Conservation (phyloP, 2,113 vertebrate genomes). For the Protobothrops mucrosquamatus region DNA sequence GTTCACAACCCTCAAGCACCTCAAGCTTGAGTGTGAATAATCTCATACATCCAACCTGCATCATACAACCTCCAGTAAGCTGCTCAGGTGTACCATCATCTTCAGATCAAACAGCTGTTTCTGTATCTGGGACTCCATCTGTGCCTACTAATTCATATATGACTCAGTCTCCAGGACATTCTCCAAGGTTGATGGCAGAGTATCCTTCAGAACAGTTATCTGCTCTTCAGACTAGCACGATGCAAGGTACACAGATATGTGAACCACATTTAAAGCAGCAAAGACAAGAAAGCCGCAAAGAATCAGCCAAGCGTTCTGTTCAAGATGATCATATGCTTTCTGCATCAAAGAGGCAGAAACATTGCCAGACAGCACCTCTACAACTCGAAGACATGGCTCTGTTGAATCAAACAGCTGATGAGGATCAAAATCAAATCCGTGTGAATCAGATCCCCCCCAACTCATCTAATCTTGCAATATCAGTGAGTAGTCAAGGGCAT, state of each 20-base stretch:
- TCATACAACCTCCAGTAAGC: slow-evolving; percentile 78
- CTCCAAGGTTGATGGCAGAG: slow-evolving; percentile 74
- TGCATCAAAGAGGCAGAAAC: slow-evolving; percentile 88
- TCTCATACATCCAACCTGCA: slow-evolving; percentile 80
- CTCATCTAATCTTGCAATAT: slow-evolving; percentile 73
- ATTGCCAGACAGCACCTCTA: slow-evolving; percentile 70
- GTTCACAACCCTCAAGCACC: slow-evolving; percentile 75
- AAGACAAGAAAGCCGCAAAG: slow-evolving; percentile 81
- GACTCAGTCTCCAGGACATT: slow-evolving; percentile 71
- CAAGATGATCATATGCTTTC: slow-evolving; percentile 87
- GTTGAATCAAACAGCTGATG: slow-evolving; percentile 65
- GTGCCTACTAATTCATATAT: slow-evolving; percentile 74
- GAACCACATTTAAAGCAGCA: slow-evolving; percentile 76
- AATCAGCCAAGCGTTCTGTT: slow-evolving; percentile 85
- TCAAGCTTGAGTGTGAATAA: slow-evolving; percentile 94
- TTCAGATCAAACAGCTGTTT: slow-evolving; percentile 72
- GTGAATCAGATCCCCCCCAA: slow-evolving; percentile 78
- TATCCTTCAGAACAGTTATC: slow-evolving; percentile 79
- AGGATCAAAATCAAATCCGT: slow-evolving; percentile 85
- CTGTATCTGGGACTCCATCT: slow-evolving; percentile 69
- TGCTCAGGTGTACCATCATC: slow-evolving; percentile 78
- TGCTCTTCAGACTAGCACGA: slow-evolving; percentile 66
- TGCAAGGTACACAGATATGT: slow-evolving; percentile 72
- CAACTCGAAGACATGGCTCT: slow-evolving; percentile 82
- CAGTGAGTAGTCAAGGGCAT: slow-evolving; percentile 72